These are phyloP conservation scores for Galago senegalensis DNA, from an alignment of 2,797 vertebrate genomes.

Conservation along the genomic window DNA sequence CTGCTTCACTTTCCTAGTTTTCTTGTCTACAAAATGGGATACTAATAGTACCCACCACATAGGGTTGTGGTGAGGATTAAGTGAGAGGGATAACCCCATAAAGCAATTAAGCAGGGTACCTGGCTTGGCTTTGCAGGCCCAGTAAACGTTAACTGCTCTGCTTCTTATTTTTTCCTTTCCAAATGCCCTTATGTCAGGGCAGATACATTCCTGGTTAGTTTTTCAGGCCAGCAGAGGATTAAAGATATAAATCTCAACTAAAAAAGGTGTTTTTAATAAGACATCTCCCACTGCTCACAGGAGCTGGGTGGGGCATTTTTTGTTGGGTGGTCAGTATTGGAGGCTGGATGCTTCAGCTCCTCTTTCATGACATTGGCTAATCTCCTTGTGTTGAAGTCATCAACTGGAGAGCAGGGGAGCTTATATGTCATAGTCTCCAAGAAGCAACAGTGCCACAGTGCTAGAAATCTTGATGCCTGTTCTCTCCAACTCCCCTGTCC, in stretches of 20 bases:
- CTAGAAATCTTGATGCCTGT: neutral
- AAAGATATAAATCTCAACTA: neutral
- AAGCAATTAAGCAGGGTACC: neutral
- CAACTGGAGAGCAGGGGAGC: neutral
- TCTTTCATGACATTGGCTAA: neutral
- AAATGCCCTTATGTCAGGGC: no score
- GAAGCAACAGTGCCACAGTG: neutral
- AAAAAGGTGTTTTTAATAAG: neutral
- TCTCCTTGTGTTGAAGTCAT: neutral
- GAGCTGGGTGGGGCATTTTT: neutral
- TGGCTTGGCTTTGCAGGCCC: neutral
- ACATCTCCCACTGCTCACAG: neutral
- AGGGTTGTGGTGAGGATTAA: neutral
- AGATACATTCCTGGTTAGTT: neutral
- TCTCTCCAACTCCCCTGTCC: neutral
- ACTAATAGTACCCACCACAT: neutral
- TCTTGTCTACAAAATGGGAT: neutral
- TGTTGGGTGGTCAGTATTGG: neutral
- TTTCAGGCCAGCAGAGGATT: neutral
- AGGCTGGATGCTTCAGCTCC: neutral
- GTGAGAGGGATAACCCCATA: neutral
- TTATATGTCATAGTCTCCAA: accelerated
- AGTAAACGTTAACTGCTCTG: neutral
- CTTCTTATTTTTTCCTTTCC: neutral
- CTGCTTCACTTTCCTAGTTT: neutral